Conservation (phyloP, 2,113 vertebrate genomes). For the Hepsetus odoe region DNA sequence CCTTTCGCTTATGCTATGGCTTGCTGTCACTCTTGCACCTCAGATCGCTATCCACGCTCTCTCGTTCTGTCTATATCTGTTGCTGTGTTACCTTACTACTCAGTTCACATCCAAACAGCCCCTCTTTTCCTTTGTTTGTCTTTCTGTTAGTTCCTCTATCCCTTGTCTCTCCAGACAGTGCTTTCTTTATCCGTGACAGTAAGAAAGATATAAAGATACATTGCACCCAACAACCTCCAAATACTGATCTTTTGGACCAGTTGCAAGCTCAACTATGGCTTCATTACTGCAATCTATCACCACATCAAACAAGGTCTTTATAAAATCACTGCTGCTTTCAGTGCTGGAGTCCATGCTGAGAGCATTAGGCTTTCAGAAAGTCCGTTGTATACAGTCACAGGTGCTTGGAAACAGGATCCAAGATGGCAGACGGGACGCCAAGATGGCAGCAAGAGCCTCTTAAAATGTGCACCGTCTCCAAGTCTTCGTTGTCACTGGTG, state of each 20-base stretch:
- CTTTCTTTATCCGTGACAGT: slow-evolving; percentile 13
- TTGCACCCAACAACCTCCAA: no score
- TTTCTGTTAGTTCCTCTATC: not conserved
- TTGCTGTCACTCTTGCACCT: slow-evolving; percentile 17
- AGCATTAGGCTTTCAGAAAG: slow-evolving; percentile 36
- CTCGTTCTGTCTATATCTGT: slow-evolving; percentile 19
- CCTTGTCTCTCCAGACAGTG: not conserved
- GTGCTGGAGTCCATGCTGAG: slow-evolving; percentile 17
- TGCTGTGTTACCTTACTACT: not conserved
- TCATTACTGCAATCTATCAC: not conserved
- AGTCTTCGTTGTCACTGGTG: slow-evolving; percentile 32
- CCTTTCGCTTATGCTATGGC: slow-evolving; percentile 29
- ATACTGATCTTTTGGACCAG: not conserved
- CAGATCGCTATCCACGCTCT: not conserved
- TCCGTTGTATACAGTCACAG: slow-evolving; percentile 25
- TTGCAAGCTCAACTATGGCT: not conserved
- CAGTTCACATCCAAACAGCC: not conserved
- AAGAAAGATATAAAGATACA: not conserved
- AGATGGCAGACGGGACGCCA: slow-evolving; percentile 38
- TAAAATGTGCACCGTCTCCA: slow-evolving; percentile 21
- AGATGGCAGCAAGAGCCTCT: slow-evolving; percentile 42
- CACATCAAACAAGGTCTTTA: slow-evolving; percentile 29
- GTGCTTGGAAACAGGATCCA: slow-evolving; percentile 47
- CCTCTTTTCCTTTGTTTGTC: not conserved
- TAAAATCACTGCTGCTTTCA: slow-evolving; percentile 36